Evolutionary conservation across 2,113 vertebrate genomes (phyloP), one percentile per base, ranked within the genome.

Genomic region (Xiphophorus hellerii): DNA sequence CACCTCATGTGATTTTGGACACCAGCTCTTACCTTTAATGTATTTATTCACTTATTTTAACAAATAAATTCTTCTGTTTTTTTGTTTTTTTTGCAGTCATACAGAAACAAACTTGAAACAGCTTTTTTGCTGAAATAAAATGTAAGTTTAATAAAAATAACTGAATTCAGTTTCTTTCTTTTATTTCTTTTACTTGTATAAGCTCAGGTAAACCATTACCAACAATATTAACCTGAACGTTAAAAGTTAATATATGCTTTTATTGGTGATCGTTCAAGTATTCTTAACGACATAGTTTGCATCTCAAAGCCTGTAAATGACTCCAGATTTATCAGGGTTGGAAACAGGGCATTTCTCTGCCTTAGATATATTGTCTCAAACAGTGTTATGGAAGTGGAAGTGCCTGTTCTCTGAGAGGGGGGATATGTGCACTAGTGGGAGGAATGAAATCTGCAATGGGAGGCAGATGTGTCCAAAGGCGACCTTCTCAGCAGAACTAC

Each of bases 401-500:
- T 83, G 84, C 61, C 73, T 67, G 75, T 75, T 81, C 69, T 80
- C 78, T 29, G 12, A 15, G 65, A 74, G 85, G 82, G 85, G 20
- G 51, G 7, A n/a, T 89, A 81, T 85, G 73, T 90, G 73, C 35
- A 84, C 90, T 87, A 81, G 89, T 90, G 92, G 89, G 87, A 85
- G 76, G 79, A 29, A 67, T 69, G 66, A 84, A 90, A 93, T 92
- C 80, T 94, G 94, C 92, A 84, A 67, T 66, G 85, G 78, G 74
- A 89, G 89, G 90, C 91, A 94, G 87, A 94, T 92, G 90, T 90
- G 90, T 94, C 93, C 82, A 91, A 93, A 93, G 88, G 90, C 90
- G 83, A 91, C 89, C 83, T 84, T 90, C 91, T 94, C 93, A 95
- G 93, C 92, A 93, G 87, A 93, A 89, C 81, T 87, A 86, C 87